Percentiles rank a stretch among this genome's conserved stretches.
phyloP scores from a whole-genome alignment of 2,888 invertebrate genomes.

The Alloplasta piceator region DNA sequence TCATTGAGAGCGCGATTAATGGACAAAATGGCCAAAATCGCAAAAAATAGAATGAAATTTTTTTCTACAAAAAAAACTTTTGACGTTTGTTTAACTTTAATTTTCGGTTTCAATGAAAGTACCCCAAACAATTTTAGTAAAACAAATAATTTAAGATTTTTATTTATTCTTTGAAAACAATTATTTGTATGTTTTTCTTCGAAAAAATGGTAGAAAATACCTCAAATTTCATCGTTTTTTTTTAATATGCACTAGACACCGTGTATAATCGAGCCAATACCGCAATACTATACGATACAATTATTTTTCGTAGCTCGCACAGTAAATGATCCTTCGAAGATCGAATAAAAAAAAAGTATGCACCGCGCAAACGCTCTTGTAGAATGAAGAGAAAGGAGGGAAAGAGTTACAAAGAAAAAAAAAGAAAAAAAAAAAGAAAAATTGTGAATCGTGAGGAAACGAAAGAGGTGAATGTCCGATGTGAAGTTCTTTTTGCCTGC shows the following conservation, averaged over 20 bases:
- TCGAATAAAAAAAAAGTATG: conserved; percentile 34
- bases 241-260: conserved; percentile 7
- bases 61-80: too few relatives aligned
- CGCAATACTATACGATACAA: conserved; percentile 35
- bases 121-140: too few relatives aligned
- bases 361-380: conserved; percentile 34
- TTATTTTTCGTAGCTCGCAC: conserved; percentile 54
- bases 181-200: too few relatives aligned
- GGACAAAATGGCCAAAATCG: too few relatives aligned
- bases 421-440: conserved; percentile 15
- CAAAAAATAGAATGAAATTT: too few relatives aligned
- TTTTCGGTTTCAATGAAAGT: too few relatives aligned
- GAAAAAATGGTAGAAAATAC: too few relatives aligned
- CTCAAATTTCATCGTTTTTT: conserved; percentile 7
- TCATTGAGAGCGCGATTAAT: too few relatives aligned
- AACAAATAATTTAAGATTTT: too few relatives aligned
- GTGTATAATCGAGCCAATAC: conserved; percentile 31
- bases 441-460: conserved; percentile 16
- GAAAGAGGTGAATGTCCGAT: conserved; percentile 17
- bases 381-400: background rate
- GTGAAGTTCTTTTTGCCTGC: background rate
- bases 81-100: too few relatives aligned
- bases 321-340: conserved; percentile 39
- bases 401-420: conserved; percentile 1
- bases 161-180: too few relatives aligned